Conservation (phyloP, 2,888 invertebrate genomes). For the Drosophila demipolita region DNA sequence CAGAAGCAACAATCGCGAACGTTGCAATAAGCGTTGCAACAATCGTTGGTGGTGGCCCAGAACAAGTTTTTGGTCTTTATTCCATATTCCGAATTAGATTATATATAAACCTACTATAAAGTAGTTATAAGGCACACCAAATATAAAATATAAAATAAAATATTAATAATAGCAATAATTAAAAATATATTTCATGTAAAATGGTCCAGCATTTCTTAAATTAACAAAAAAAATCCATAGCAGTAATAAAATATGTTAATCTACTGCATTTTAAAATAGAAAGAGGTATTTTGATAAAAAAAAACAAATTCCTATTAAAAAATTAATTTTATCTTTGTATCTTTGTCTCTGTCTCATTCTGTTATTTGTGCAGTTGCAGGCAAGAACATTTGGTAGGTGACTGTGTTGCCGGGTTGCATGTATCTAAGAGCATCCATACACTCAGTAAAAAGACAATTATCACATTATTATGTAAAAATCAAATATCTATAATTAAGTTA, state of each 20-base stretch:
- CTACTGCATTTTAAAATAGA: background rate
- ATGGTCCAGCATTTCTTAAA: background rate
- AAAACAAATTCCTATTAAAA: background rate
- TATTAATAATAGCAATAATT: background rate
- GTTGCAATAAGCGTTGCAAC: background rate
- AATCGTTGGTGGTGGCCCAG: background rate
- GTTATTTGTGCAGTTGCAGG: background rate
- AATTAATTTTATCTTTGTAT: background rate
- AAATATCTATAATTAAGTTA: background rate
- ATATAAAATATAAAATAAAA: background rate
- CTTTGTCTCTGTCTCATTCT: background rate
- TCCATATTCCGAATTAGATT: constrained; percentile 15
- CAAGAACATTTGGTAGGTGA: constrained; percentile 2
- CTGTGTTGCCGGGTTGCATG: background rate
- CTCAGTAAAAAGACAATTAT: background rate
- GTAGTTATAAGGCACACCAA: background rate
- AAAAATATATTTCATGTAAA: background rate
- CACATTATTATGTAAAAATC: background rate
- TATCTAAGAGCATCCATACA: background rate
- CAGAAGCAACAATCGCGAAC: background rate
- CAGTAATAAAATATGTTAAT: background rate
- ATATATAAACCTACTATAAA: constrained; percentile 1
- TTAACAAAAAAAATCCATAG: background rate
- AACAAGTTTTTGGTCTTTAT: background rate
- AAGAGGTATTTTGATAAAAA: background rate